A percentile compares a stretch with the other conserved stretches of the same genome.
Conservation (phyloP, 1,140 invertebrate species). For the Sycophila sp. region DNA sequence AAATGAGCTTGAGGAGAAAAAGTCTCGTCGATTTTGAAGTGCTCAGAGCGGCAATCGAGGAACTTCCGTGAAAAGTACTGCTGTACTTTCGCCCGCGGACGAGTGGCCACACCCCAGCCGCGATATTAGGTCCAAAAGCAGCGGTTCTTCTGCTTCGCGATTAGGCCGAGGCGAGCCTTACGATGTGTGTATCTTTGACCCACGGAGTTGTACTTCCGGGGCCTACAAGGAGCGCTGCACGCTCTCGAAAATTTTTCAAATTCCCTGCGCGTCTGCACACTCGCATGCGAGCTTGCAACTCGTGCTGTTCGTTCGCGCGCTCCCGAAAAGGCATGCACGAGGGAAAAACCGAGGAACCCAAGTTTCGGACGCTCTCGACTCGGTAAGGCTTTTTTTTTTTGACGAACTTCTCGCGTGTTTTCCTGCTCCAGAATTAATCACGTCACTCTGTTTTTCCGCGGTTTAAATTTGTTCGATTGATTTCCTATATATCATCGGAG, state of each 20-base stretch:
- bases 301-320: no score
- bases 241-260: constrained; percentile 43
- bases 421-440: no score
- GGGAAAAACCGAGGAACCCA: neutral
- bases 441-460: no score
- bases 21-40: no score
- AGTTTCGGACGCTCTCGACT: no score
- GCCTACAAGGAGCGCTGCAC: neutral
- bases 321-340: no score
- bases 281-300: constrained; percentile 25
- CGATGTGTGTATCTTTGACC: neutral
- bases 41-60: no score
- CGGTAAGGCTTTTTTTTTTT: no score
- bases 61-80: neutral
- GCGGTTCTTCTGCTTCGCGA: neutral
- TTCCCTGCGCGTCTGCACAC: constrained; percentile 2
- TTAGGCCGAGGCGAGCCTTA: neutral
- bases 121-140: constrained; percentile 9
- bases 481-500: no score
- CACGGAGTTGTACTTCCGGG: neutral
- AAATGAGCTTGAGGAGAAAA: no score
- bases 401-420: no score
- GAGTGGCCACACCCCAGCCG: neutral
- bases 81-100: neutral
- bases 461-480: no score